phyloP scores from a whole-genome alignment of 2,888 invertebrate species.

The Thalpophila matura region DNA sequence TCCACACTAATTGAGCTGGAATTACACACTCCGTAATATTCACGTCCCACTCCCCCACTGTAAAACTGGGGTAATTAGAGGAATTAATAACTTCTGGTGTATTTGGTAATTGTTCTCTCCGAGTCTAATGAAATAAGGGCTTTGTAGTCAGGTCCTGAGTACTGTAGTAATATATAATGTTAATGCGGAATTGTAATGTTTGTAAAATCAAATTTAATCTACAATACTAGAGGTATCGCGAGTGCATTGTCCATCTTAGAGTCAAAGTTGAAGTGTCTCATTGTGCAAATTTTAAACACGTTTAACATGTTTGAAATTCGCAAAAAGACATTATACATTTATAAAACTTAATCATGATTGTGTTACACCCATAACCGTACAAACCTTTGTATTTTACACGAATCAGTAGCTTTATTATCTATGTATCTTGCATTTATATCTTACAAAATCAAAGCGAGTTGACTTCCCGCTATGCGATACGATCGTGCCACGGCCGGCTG shows the following conservation, averaged over 20 bases:
- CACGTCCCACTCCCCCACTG: conserved; percentile 19
- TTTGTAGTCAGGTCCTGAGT: conserved; percentile 15
- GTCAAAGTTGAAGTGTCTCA: no score
- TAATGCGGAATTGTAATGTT: conserved; percentile 30
- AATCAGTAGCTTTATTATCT: background rate
- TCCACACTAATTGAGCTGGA: conserved; percentile 42
- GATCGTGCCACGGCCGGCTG: conserved; percentile 60
- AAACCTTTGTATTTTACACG: background rate
- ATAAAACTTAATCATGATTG: no score
- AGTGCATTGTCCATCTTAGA: no score
- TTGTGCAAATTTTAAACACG: no score
- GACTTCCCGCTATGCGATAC: conserved; percentile 66
- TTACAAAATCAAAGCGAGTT: conserved; percentile 71
- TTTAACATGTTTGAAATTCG: no score
- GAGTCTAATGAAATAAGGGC: conserved; percentile 45
- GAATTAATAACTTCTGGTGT: conserved; percentile 48
- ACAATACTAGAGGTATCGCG: no score
- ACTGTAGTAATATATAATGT: conserved; percentile 19
- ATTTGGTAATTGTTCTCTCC: conserved; percentile 49
- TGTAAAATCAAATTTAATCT: conserved; percentile 20
- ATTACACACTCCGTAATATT: conserved; percentile 46
- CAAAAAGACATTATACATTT: no score
- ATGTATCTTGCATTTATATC: conserved; percentile 54
- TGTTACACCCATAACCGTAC: background rate
- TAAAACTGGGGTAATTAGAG: conserved; percentile 44